Conservation (phyloP, 2,888 invertebrate genomes). For the Sinhomidia bicolor region DNA sequence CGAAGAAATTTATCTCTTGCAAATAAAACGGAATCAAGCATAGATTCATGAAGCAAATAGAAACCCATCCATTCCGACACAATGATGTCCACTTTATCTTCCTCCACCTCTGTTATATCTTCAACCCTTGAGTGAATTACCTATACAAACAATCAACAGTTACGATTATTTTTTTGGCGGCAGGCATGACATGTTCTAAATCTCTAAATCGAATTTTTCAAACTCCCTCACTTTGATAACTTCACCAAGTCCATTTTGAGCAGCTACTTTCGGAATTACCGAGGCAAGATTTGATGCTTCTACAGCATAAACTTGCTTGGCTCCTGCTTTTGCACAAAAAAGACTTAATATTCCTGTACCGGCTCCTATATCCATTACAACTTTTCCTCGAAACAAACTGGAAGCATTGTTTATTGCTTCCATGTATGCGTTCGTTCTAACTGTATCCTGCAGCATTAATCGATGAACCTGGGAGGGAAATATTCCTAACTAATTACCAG, state of each 20-base stretch:
- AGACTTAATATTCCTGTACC: slow-evolving; percentile 94
- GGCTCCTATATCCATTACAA: slow-evolving; percentile 93
- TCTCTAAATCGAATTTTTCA: too few species aligned
- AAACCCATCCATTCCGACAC: slow-evolving; percentile 99
- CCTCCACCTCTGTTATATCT: slow-evolving; percentile 84
- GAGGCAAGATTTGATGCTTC: slow-evolving; percentile 89
- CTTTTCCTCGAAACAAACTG: slow-evolving; percentile 88
- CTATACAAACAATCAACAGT: slow-evolving; percentile 81
- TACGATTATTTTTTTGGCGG: neutral
- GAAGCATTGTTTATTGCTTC: slow-evolving; percentile 87
- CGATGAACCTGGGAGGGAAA: slow-evolving; percentile 91
- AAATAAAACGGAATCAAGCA: slow-evolving; percentile 93
- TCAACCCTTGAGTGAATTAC: slow-evolving; percentile 90
- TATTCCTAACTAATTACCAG: too few species aligned
- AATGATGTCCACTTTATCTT: slow-evolving; percentile 91
- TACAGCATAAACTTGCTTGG: slow-evolving; percentile 91
- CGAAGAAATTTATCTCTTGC: slow-evolving; percentile 92
- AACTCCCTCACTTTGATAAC: slow-evolving; percentile 87
- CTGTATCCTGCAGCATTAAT: slow-evolving; percentile 89
- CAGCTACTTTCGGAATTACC: slow-evolving; percentile 86
- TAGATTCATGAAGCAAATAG: slow-evolving; percentile 96
- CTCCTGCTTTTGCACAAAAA: slow-evolving; percentile 95
- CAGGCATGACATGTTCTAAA: too few species aligned
- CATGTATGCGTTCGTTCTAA: slow-evolving; percentile 90
- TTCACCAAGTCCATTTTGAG: slow-evolving; percentile 87